Conservation (phyloP, 2,797 vertebrate genomes). For the Chelmon rostratus region DNA sequence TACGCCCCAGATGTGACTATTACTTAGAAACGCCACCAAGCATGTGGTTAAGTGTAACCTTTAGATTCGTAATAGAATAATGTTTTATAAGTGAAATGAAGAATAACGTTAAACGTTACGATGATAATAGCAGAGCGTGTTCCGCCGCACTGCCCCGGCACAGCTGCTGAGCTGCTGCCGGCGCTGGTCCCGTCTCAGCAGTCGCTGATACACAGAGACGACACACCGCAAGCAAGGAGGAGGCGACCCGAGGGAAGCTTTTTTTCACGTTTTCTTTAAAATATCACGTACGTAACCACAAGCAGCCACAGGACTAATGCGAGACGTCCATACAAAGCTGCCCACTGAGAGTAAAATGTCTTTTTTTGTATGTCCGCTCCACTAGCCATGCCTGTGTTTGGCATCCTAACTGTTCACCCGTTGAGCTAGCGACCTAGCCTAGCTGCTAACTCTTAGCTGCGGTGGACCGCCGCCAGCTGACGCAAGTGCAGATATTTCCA, state of each 20-base stretch:
- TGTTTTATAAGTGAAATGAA: fast-evolving
- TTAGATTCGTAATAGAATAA: fast-evolving
- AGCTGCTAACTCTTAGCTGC: slow-evolving; percentile 71
- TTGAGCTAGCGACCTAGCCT: slow-evolving; percentile 45
- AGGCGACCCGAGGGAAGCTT: neutral
- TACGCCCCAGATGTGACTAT: slow-evolving; percentile 45
- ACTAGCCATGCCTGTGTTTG: slow-evolving; percentile 1
- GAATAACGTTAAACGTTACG: neutral
- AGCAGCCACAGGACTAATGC: fast-evolving
- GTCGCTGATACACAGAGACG: slow-evolving; percentile 33
- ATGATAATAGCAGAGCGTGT: neutral
- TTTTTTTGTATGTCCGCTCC: neutral
- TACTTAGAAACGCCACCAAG: neutral
- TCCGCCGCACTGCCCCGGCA: slow-evolving; percentile 39
- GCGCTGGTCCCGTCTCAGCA: slow-evolving; percentile 48
- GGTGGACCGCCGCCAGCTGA: slow-evolving; percentile 79
- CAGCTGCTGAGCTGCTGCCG: slow-evolving; percentile 51
- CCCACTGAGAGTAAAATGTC: neutral
- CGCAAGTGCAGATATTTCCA: slow-evolving; percentile 85
- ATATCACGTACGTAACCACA: neutral
- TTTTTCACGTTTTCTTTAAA: neutral
- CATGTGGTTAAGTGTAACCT: fast-evolving
- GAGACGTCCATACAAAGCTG: fast-evolving
- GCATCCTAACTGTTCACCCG: slow-evolving; percentile 15
- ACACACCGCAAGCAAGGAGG: slow-evolving; percentile 19